phyloP scores from a whole-genome alignment of 2,113 vertebrate genomes.

The Hystrix cristata region DNA sequence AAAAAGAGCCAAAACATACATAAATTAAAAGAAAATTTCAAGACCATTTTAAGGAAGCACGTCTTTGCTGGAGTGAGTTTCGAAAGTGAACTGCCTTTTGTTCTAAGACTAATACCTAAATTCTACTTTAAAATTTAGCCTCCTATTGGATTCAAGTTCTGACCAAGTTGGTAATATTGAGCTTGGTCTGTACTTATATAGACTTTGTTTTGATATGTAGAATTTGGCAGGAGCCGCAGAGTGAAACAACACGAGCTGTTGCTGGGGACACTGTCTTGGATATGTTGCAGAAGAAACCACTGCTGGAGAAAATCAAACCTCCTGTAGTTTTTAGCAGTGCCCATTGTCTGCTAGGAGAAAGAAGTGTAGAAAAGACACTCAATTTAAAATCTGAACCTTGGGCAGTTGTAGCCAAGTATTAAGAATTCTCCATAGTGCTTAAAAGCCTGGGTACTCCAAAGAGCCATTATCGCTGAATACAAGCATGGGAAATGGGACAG shows the following conservation, averaged over 20 bases:
- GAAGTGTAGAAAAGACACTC: not conserved
- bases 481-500: not conserved
- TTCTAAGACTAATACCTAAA: slow-evolving; percentile 12
- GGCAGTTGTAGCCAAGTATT: not conserved
- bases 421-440: not conserved
- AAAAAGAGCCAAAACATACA: not conserved
- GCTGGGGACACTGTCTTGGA: not conserved
- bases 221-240: not conserved
- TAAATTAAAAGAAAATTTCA: not conserved
- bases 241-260: not conserved
- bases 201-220: slow-evolving; percentile 8
- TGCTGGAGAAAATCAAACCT: not conserved
- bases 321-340: slow-evolving; percentile 29
- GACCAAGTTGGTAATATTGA: not conserved
- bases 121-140: slow-evolving; percentile 29
- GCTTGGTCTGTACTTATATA: not conserved
- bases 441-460: not conserved
- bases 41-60: not conserved
- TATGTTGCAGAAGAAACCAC: not conserved
- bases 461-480: not conserved
- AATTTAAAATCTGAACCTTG: not conserved
- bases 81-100: not conserved
- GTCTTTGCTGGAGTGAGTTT: not conserved
- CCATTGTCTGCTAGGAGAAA: not conserved
- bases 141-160: slow-evolving; percentile 30